Base-by-base conservation (phyloP, 2,888 invertebrate genomes). In the Agriotes lineatus region DNA sequence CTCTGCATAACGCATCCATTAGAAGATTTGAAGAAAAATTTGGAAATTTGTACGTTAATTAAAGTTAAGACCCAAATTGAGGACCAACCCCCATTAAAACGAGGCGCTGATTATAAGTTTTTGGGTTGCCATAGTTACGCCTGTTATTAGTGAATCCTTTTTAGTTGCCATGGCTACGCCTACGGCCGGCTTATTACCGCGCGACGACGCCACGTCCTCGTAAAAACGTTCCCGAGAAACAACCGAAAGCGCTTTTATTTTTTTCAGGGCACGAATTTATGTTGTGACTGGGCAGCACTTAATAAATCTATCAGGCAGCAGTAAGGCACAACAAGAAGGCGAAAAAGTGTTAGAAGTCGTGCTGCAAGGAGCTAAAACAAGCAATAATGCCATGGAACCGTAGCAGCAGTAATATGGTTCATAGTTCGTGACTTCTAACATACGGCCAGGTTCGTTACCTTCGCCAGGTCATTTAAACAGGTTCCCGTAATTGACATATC, bases 401-500 rank as follows among this genome's bases (percentile, higher is more conserved):
- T 64, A 73, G 54, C 67, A 68, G 65, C 58, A 56, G 62, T 58
- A 71, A 77, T 76, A 71, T 75, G 71, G 78, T 77, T 78, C 77
- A 78, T 75, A 79, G 77, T 79, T 79, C 78, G 78, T 78, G 77
- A 77, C 78, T 78, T 63, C 70, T 60, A 64, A 63, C 69, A 67
- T 73, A 68, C 67, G 62, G 63, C 61, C 71, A 72, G 72, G 75
- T 75, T 75, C 75, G 74, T 76, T 77, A 77, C 74, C 75, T 63
- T 74, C 73, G 74, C 70, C 74, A 75, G 77, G 76, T 77, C 78
- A 78, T 77, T 76, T 77, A 74, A 80, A 79, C 79, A 75, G 78
- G 80, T 79, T 79, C 71, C 69, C 65, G 74, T 80, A 81, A 81
- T 81, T 81, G 81, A 81, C 81, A 81, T 79, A 81, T 81, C 80